Percentiles rank a stretch among this genome's conserved stretches.
Evolutionary conservation across 2,113 vertebrate species (phyloP).

Genomic region (Trachemys scripta): DNA sequence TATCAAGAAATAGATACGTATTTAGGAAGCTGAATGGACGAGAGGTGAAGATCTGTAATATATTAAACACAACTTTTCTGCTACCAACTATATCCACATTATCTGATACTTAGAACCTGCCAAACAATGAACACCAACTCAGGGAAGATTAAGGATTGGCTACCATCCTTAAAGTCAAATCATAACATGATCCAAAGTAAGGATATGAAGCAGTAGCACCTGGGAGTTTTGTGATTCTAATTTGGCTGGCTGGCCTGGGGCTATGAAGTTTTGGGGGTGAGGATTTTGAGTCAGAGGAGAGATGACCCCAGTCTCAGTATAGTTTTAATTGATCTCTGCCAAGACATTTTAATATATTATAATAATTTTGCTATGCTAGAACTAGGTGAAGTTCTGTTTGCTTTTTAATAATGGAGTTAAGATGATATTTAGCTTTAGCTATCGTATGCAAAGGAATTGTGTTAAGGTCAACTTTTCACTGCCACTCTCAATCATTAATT

Average conservation of each 20-base stretch:
- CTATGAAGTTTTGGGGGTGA: neutral
- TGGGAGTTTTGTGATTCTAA: neutral
- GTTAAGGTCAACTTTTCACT: neutral
- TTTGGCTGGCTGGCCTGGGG: neutral
- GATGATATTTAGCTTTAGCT: neutral
- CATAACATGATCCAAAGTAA: neutral
- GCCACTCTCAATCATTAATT: neutral
- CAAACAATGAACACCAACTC: neutral
- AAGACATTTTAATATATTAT: neutral
- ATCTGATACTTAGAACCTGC: neutral
- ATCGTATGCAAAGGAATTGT: neutral
- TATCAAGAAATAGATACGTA: neutral
- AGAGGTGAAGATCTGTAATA: neutral
- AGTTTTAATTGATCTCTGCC: neutral
- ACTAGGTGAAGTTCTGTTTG: neutral
- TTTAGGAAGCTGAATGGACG: neutral
- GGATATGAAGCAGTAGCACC: neutral
- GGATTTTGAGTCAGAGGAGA: fast-evolving
- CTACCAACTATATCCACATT: neutral
- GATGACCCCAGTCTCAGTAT: neutral
- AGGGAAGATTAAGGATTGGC: neutral
- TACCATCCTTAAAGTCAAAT: neutral
- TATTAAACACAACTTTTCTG: neutral
- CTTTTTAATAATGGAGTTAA: neutral
- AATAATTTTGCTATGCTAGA: neutral